Evolutionary conservation across 2,797 vertebrate species (phyloP).

Genomic region (Melanotaenia parkinsoni): DNA sequence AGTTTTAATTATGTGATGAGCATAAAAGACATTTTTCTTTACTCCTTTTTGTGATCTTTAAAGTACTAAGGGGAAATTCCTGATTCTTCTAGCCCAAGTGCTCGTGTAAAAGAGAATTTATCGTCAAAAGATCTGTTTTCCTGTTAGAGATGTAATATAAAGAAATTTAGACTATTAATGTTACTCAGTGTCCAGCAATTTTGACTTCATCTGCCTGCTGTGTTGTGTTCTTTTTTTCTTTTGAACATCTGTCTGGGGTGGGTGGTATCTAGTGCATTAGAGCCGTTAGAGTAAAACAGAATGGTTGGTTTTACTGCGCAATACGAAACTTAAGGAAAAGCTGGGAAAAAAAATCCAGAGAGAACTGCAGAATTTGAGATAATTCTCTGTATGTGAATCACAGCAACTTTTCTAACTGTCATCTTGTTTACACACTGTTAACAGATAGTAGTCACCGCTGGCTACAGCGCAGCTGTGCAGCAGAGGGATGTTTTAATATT

Average conservation of each 20-base stretch:
- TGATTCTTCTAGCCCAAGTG: no score
- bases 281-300: not conserved
- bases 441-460: not conserved
- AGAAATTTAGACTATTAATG: not conserved
- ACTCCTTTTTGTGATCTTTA: no score
- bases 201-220: not conserved
- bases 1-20: no score
- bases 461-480: not conserved
- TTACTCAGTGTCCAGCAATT: not conserved
- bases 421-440: not conserved
- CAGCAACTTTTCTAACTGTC: not conserved
- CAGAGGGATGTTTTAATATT: not conserved
- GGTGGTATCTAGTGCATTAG: not conserved
- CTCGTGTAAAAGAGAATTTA: no score
- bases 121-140: no score
- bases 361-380: not conserved
- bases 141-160: no score
- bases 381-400: not conserved
- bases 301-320: not conserved
- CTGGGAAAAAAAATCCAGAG: not conserved
- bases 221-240: not conserved
- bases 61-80: no score
- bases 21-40: no score
- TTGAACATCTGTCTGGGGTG: not conserved
- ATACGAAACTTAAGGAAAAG: not conserved